These are phyloP conservation scores for Epinotia bilunana DNA, from an alignment of 2,888 invertebrate species.

Conservation along the genomic window DNA sequence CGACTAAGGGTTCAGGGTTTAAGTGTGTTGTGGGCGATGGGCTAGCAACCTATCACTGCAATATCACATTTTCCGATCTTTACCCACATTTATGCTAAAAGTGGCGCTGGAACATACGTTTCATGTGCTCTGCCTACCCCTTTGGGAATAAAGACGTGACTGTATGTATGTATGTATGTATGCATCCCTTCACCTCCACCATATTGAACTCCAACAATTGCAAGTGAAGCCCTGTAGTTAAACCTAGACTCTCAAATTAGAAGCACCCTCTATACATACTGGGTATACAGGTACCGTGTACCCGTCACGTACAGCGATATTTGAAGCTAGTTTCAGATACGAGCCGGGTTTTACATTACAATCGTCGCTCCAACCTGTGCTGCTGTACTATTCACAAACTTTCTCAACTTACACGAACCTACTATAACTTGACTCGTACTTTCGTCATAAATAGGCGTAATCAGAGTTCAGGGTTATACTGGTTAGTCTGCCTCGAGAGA, in stretches of 20 bases:
- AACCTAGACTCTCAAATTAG: conserved; percentile 28
- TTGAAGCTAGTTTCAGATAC: conserved; percentile 51
- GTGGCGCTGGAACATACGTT: too few species aligned
- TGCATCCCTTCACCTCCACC: background rate
- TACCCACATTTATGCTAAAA: too few species aligned
- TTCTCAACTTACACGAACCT: background rate
- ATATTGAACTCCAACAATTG: background rate
- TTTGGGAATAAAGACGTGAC: too few species aligned
- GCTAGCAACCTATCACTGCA: too few species aligned
- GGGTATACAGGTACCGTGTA: conserved; percentile 6
- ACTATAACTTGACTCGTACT: background rate
- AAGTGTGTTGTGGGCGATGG: too few species aligned
- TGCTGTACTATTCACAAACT: background rate
- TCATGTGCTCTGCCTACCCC: too few species aligned
- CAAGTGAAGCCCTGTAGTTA: conserved; percentile 8
- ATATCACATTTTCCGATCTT: too few species aligned
- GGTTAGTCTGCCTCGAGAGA: background rate
- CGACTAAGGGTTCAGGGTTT: too few species aligned
- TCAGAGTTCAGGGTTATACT: background rate
- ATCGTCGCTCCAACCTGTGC: conserved; percentile 70
- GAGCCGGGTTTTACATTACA: conserved; percentile 73
- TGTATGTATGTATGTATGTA: too few species aligned
- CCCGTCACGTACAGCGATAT: conserved; percentile 33
- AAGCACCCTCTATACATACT: conserved; percentile 5
- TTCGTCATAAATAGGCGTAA: background rate